These are phyloP conservation scores for Pseudomyrmex flavicornis DNA, from an alignment of 1,140 invertebrate species.

Conservation along the genomic window DNA sequence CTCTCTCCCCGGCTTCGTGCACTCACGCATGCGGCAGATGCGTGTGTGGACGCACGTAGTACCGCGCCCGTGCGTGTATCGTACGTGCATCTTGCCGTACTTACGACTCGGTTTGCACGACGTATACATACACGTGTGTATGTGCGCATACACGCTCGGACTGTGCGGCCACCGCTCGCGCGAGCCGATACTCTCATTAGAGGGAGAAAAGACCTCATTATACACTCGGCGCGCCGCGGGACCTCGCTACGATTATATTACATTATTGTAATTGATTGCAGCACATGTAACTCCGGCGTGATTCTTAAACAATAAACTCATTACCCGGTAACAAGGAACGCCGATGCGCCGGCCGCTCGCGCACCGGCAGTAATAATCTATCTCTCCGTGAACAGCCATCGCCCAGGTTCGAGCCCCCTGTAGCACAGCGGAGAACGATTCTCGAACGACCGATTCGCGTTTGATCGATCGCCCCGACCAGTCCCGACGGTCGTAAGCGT, in stretches of 20 bases:
- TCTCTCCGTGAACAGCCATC: conserved; percentile 53
- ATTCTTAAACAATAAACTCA: conserved; percentile 83
- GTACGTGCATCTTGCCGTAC: conserved; percentile 41
- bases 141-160: conserved; percentile 27
- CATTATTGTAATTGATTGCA: conserved; percentile 82
- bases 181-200: conserved; percentile 77
- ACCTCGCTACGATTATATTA: conserved; percentile 80
- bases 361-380: conserved; percentile 73
- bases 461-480: conserved; percentile 71
- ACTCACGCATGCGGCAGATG: neutral
- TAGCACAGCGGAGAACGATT: conserved; percentile 49
- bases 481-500: conserved; percentile 64
- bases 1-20: conserved; percentile 8
- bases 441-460: conserved; percentile 69
- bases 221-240: conserved; percentile 68
- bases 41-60: neutral
- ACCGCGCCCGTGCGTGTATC: conserved; percentile 1
- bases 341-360: conserved; percentile 37
- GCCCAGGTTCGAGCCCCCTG: conserved; percentile 30
- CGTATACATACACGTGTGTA: conserved; percentile 12
- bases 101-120: conserved; percentile 33
- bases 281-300: conserved; percentile 78
- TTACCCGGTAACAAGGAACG: conserved; percentile 75
- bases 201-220: conserved; percentile 77
- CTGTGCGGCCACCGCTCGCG: conserved; percentile 28